A percentile compares a stretch with the other conserved stretches of the same genome.
Conservation (phyloP, 2,888 invertebrate genomes). For the Eristalis arbustorum region DNA sequence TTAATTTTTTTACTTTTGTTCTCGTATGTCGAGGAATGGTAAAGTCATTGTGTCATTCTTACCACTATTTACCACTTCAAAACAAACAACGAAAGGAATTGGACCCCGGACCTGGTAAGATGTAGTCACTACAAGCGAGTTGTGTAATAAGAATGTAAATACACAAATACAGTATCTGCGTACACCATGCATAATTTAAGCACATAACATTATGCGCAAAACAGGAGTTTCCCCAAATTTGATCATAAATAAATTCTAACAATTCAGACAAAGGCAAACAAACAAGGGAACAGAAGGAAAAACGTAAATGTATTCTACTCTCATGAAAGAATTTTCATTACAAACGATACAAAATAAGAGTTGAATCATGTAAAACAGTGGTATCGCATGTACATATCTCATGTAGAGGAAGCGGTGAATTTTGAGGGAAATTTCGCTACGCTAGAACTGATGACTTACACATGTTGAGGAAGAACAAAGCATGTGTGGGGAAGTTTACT, state of each 20-base stretch:
- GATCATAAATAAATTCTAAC: not conserved
- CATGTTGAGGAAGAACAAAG: not conserved
- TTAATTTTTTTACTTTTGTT: too few relatives aligned
- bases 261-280: not conserved
- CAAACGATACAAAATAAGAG: not conserved
- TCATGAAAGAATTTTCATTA: not conserved
- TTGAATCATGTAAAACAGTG: not conserved
- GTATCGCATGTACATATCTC: not conserved
- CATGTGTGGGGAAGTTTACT: not conserved
- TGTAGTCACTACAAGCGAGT: too few relatives aligned
- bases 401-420: not conserved
- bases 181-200: not conserved
- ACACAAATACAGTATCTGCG: not conserved
- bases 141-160: too few relatives aligned
- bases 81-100: too few relatives aligned
- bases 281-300: not conserved
- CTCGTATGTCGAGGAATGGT: too few relatives aligned
- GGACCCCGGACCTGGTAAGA: too few relatives aligned
- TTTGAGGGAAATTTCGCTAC: not conserved
- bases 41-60: too few relatives aligned
- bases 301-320: not conserved
- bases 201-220: not conserved
- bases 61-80: too few relatives aligned
- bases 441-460: not conserved
- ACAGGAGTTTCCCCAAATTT: not conserved